These are phyloP conservation scores for Leptocoma aspasia DNA, from an alignment of 2,113 vertebrate species.

Conservation along the genomic window DNA sequence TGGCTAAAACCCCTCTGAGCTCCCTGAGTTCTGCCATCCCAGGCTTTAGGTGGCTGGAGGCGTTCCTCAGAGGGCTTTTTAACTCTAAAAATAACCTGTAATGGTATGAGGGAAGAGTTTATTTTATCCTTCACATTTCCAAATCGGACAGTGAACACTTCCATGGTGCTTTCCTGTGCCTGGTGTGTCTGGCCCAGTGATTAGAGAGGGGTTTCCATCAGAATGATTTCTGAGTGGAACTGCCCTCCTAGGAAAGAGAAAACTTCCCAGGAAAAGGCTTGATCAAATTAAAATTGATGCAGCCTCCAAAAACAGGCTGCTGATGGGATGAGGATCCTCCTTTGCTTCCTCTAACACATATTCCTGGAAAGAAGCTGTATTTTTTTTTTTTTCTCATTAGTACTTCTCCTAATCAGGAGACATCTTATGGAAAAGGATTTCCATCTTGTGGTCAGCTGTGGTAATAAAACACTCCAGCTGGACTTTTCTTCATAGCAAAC, in stretches of 20 bases:
- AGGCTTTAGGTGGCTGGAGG: neutral
- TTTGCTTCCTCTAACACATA: neutral
- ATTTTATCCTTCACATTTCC: neutral
- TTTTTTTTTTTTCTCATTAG: neutral
- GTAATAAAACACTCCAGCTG: constrained; percentile 2
- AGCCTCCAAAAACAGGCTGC: neutral
- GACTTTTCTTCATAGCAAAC: neutral
- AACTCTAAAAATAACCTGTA: neutral
- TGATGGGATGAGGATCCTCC: neutral
- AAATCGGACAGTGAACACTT: neutral
- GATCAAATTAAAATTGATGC: neutral
- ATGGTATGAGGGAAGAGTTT: neutral
- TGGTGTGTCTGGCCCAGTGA: rapidly evolving
- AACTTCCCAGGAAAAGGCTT: neutral
- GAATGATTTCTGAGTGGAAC: neutral
- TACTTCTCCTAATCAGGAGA: neutral
- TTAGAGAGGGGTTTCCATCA: neutral
- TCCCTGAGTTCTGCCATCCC: neutral
- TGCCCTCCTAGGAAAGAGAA: neutral
- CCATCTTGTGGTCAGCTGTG: constrained; percentile 41
- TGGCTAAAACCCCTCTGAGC: neutral
- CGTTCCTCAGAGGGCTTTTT: neutral
- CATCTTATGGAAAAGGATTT: constrained; percentile 39
- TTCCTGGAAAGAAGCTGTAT: neutral
- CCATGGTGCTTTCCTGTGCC: neutral